Conservation (phyloP, 2,888 invertebrate species). For the Stenurella melanura region DNA sequence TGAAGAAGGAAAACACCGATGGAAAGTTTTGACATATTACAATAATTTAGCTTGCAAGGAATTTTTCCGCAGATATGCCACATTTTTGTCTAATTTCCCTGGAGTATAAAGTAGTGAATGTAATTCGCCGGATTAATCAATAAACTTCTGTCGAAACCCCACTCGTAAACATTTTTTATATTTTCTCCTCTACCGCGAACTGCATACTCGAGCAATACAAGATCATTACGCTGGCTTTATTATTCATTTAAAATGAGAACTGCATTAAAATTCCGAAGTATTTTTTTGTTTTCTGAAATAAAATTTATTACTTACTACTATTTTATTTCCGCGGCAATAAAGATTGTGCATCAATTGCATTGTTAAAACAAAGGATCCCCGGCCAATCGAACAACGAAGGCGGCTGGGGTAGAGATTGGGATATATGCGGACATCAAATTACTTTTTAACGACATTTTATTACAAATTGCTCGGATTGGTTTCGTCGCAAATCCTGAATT, state of each 20-base stretch:
- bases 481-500: not conserved
- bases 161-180: not conserved
- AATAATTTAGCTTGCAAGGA: no score
- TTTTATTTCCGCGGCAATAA: constrained; percentile 36
- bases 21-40: no score
- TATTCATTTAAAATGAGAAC: constrained; percentile 32
- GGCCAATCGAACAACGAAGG: not conserved
- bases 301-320: constrained; percentile 29
- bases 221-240: constrained; percentile 28
- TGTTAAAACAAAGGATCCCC: constrained; percentile 31
- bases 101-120: not conserved
- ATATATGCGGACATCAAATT: not conserved
- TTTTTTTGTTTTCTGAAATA: constrained; percentile 27
- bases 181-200: constrained; percentile 2
- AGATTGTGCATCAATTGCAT: constrained; percentile 34
- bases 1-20: no score
- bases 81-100: no score
- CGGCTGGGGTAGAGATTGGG: not conserved
- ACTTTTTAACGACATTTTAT: constrained; percentile 13
- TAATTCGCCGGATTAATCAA: not conserved
- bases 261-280: constrained; percentile 32
- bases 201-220: constrained; percentile 9
- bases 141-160: not conserved
- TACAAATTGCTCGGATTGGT: not conserved
- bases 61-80: no score